Base-by-base conservation (phyloP, 2,888 invertebrate genomes). In the Tenthredo distinguenda region DNA sequence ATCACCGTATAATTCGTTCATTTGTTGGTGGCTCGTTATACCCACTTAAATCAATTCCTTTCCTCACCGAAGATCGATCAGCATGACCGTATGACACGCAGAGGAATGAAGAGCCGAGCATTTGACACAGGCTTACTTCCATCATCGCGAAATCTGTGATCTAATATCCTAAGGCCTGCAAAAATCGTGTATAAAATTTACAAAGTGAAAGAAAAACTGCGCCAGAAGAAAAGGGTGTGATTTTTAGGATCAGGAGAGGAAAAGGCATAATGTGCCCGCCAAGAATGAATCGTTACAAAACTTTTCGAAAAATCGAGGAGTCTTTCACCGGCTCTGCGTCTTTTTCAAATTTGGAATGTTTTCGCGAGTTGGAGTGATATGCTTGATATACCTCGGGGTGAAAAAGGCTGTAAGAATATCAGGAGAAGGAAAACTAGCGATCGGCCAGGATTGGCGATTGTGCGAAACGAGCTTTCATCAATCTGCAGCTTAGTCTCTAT, bases 1-100 rank as follows among this genome's bases (percentile, higher is more conserved):
- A 68, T 34, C 34, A 34, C 6, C 40, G 31, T 26, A 9, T 72
- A 34, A 77, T 55, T 34, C n/a, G 34, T 77, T 55, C 34, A 55
- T 77, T 55, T 15, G 12, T 79, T 40, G 9, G 21, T 34, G 3
- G 21, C 21, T n/a, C 18, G 26, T 50, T 55, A 18, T 34, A 31
- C 6, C 26, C 15, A 77, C 55, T 77, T 31, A 31, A 77, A 34
- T 55, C 15, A 9, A 9, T 10, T 18, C 31, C 31, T 1, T 15
- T 31, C 34, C 50, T 26, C 77, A 77, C 18, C n/a, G 50, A 77
- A 34, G 15, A 77, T 77, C 55, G 77, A 77, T 77, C 55, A 31
- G 77, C 55, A 72, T 34, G 34, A 15, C 34, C 68, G 72, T 40
- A 10, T 37, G 6, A 34, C 34, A 12, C 6, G 34, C n/a, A 18